Evolutionary conservation across 35 echinoderm and acorn worm species (phyloP), one percentile per base, ranked within the genome.

Genomic region (Apostichopus parvimensis): DNA sequence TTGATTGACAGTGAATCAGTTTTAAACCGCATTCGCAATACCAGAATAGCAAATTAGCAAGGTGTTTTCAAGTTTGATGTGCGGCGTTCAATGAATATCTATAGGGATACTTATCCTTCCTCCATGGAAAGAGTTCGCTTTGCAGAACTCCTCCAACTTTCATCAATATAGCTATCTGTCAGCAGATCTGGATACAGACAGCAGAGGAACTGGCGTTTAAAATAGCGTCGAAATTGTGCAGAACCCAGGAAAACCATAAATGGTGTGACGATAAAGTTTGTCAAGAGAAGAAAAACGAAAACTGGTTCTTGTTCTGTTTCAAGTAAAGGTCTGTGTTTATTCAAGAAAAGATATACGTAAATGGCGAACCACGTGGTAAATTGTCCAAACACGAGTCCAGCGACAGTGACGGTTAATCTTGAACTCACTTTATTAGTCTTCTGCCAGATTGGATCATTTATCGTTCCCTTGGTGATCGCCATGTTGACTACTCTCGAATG

Each of bases 391-490:
- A 88, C 86, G 6, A 88, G 52, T n/a, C n/a, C 60, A 11, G n/a
- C 86, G 17, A 88, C 86, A 12, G 86, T 88, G 57, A 88, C 61
- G 22, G 61, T 72, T 52, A 88, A 45, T 54, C 86, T 55, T 24
- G 22, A 22, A 72, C 86, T 88, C 6, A 12, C 64, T 54, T 12
- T 71, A 12, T 88, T 58, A 12, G 61, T 88, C 15, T 54, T 68
- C 86, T 88, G 60, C 61, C 61, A 88, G 14, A 45, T n/a, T 72
- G 61, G 86, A 52, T 88, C 86, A 24, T 88, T 88, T 5, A 72
- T 22, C 34, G 68, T 88, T n/a, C 62, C 52, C n/a, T 88, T 88
- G 9, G 12, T 22, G 17, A 72, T 57, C 6, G 86, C 86, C 5
- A 9, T 72, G 7, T 66, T n/a, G 6, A 25, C 34, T 34, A 62